Base-by-base conservation (phyloP, 2,888 invertebrate genomes). In the Rapana venosa region DNA sequence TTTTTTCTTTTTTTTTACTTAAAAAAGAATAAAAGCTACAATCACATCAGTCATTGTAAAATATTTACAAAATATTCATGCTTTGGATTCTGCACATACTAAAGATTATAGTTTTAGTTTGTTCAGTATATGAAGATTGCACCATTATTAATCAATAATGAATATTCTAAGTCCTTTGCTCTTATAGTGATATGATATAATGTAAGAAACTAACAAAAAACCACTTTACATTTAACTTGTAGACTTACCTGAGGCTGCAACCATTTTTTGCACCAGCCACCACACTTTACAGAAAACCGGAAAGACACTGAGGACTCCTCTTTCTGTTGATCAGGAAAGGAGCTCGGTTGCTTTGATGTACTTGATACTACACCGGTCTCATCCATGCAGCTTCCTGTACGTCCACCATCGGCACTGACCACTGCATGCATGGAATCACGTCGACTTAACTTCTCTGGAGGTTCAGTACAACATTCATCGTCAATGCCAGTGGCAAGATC, bases 211-310 rank as follows among this genome's bases (percentile, higher is more conserved):
- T 2, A 47, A 47, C 47, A 2, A 47, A 47, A 47, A 47, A 47
- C 47, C 47, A n/a, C n/a, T 8, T 47, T 47, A 47, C 8, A 47
- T 47, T 8, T 47, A 47, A 47, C 47, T 47, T 47, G 47, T 47
- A 47, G 2, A 11, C 56, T 58, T 56, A 92, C 90, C 90, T 90
- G 88, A 66, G 90, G 47, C 77, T 90, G 83, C 22, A 92, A 47
- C 92, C 91, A 90, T 88, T 87, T 91, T 56, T 87, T 90, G 36
- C 91, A 88, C 89, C 90, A 90, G 8, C 92, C 92, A 61, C 91
- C 90, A 70, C 91, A 90, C 89, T 92, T 92, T 35, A 91, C 88
- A 70, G 91, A 91, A 74, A 92, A 88, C 77, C 92, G 74, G 86
- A 92, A 92, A 13, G 91, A 61, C 58, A 32, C 5, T 2, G 61